Evolutionary conservation across 2,797 vertebrate species (phyloP).

Genomic region (Acrossocheilus fasciatus): DNA sequence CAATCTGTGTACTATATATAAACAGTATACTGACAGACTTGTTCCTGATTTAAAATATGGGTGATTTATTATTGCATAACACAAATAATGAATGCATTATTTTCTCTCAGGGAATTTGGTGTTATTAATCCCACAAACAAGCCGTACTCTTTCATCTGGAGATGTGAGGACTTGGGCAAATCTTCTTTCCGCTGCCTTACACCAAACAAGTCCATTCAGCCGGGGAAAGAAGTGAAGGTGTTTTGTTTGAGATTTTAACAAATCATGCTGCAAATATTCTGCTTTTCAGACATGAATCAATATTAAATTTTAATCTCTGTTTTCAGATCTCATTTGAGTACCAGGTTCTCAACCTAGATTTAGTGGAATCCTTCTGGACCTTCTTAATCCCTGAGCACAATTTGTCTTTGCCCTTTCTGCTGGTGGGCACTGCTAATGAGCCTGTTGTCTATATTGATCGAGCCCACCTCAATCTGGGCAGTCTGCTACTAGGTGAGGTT

Average conservation of each 20-base stretch:
- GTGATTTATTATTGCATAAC: not conserved
- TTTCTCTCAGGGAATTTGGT: slow-evolving; percentile 79
- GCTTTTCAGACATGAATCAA: not conserved
- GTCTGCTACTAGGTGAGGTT: slow-evolving; percentile 83
- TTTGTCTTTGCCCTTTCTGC: slow-evolving; percentile 84
- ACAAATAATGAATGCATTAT: slow-evolving; percentile 1
- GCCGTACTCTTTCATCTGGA: slow-evolving; percentile 86
- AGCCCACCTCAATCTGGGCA: slow-evolving; percentile 82
- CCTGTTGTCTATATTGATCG: slow-evolving; percentile 82
- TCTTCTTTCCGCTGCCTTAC: slow-evolving; percentile 83
- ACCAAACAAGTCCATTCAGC: slow-evolving; percentile 76
- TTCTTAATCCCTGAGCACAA: slow-evolving; percentile 83
- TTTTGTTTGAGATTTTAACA: slow-evolving; percentile 2
- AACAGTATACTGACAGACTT: not conserved
- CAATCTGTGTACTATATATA: not conserved
- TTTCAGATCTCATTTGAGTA: slow-evolving; percentile 86
- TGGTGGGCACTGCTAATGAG: slow-evolving; percentile 83
- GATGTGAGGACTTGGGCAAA: slow-evolving; percentile 75
- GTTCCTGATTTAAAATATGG: not conserved
- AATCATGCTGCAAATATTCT: not conserved
- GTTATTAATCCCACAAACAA: slow-evolving; percentile 86
- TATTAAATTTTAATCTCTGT: not conserved
- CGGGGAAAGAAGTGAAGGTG: slow-evolving; percentile 87
- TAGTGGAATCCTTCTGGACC: slow-evolving; percentile 88
- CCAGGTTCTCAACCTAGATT: slow-evolving; percentile 74